These are phyloP conservation scores for Scaptodrosophila latifasciaeformis DNA, from an alignment of 2,888 invertebrate species.

Conservation along the genomic window DNA sequence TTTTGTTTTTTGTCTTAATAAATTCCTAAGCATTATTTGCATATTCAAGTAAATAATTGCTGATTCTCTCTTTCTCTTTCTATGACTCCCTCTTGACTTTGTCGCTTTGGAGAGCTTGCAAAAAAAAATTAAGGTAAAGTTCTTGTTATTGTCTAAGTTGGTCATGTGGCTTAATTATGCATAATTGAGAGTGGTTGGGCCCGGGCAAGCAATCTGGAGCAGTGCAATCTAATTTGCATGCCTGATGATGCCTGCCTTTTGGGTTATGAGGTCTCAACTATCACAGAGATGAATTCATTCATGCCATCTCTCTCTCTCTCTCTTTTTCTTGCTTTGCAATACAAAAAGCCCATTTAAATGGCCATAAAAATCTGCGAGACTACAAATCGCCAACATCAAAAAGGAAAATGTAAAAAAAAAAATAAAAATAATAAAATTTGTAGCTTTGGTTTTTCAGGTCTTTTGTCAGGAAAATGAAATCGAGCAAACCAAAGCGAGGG, in stretches of 20 bases:
- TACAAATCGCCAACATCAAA: background rate
- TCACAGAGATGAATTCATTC: background rate
- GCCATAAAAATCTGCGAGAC: background rate
- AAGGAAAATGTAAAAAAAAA: background rate
- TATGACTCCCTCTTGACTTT: no score
- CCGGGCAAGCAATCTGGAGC: conserved; percentile 28
- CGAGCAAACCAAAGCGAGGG: background rate
- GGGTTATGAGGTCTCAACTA: conserved; percentile 55
- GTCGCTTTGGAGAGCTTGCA: no score
- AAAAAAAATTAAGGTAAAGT: no score
- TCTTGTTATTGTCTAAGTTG: conserved; percentile 22
- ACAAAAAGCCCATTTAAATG: background rate
- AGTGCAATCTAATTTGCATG: conserved; percentile 32
- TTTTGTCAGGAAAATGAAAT: conserved; percentile 8
- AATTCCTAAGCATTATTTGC: conserved; percentile 63
- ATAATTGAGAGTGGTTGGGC: conserved; percentile 56
- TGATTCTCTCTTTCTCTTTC: no score
- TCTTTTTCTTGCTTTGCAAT: background rate
- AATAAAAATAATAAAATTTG: background rate
- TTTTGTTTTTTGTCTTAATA: conserved; percentile 44
- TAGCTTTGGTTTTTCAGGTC: background rate
- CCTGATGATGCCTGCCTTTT: conserved; percentile 28
- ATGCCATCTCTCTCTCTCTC: background rate
- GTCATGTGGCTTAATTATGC: conserved; percentile 41
- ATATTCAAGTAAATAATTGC: conserved; percentile 57